Evolutionary conservation across 2,797 vertebrate species (phyloP).

Genomic region (Ispidina picta): DNA sequence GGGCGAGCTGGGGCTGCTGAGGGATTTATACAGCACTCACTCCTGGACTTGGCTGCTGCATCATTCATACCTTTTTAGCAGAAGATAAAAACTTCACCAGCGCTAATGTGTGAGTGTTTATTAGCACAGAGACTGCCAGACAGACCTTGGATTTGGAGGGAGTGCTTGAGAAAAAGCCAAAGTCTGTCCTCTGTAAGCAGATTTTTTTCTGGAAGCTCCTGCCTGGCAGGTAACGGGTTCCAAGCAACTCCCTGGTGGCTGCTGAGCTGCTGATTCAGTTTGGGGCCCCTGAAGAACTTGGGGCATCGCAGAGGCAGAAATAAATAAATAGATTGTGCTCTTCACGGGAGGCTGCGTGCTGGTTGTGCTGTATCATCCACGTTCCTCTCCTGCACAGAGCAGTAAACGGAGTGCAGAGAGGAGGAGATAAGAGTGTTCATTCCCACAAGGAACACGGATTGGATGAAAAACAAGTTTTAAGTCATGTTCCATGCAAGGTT

Average conservation of each 20-base stretch:
- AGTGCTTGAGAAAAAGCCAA: slow-evolving; percentile 6
- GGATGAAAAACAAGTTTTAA: slow-evolving; percentile 13
- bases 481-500: neutral
- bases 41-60: neutral
- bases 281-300: neutral
- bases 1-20: neutral
- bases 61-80: slow-evolving; percentile 19
- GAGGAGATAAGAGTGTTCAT: neutral
- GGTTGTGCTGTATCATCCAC: neutral
- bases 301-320: neutral
- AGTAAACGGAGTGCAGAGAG: neutral
- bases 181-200: neutral
- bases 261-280: neutral
- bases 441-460: neutral
- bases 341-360: neutral
- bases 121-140: neutral
- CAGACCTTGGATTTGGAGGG: neutral
- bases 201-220: neutral
- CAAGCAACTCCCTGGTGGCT: neutral
- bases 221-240: neutral
- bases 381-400: neutral
- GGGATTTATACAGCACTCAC: neutral
- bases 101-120: neutral
- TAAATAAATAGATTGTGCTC: neutral
- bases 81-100: slow-evolving; percentile 24